Percentiles rank a stretch among this genome's conserved stretches.
phyloP scores from a whole-genome alignment of 2,797 vertebrate species.

The Antrozous pallidus region DNA sequence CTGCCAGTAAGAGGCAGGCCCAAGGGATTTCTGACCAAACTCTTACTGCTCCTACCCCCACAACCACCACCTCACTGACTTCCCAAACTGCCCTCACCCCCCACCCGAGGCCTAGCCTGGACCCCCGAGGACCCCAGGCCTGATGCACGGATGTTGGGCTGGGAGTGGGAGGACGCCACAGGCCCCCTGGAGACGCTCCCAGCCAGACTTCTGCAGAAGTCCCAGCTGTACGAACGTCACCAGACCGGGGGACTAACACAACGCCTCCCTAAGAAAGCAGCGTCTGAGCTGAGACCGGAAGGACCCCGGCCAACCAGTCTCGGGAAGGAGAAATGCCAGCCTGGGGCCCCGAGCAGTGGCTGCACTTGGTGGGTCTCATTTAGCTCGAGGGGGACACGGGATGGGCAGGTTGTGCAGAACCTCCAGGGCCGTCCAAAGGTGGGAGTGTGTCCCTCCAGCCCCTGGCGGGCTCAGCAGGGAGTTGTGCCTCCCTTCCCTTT shows the following conservation, averaged over 20 bases:
- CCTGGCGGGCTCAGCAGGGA: fast-evolving
- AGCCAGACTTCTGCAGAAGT: not conserved
- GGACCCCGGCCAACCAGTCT: not conserved
- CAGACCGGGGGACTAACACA: not conserved
- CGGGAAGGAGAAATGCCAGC: not conserved
- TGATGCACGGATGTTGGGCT: not conserved
- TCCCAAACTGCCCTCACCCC: not conserved
- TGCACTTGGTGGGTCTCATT: fast-evolving
- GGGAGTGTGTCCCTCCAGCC: not conserved
- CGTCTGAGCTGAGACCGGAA: not conserved
- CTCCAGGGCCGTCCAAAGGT: not conserved
- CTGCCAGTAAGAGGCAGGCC: not conserved
- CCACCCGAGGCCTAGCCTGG: not conserved
- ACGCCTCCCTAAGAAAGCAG: not conserved
- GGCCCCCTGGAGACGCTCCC: not conserved
- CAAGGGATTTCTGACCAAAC: not conserved
- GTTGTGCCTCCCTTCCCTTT: not conserved
- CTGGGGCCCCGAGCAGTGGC: not conserved
- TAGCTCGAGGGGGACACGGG: fast-evolving
- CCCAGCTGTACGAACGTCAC: not conserved
- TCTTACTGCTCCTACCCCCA: not conserved
- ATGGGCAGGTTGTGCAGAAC: not conserved
- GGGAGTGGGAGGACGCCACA: not conserved
- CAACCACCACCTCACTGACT: not conserved
- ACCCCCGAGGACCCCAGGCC: not conserved